Evolutionary conservation across 2,888 invertebrate genomes (phyloP).

Genomic region (Eupithecia subumbrata): DNA sequence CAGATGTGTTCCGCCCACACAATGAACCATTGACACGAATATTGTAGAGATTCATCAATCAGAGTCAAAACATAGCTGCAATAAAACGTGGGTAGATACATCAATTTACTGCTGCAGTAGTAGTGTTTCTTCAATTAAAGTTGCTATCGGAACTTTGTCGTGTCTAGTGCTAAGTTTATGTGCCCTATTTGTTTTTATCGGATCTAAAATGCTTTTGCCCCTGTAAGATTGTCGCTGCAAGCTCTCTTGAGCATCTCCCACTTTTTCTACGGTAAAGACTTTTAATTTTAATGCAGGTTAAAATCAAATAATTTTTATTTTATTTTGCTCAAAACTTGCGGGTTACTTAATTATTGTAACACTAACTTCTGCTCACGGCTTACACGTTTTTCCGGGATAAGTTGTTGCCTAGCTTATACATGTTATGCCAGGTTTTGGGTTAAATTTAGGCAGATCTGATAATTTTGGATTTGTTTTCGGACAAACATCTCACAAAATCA

Average conservation of each 20-base stretch:
- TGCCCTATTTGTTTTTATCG: background rate
- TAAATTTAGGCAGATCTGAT: background rate
- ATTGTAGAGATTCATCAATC: slow-evolving; percentile 10
- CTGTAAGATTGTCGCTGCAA: background rate
- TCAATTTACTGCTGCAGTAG: background rate
- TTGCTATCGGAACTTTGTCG: background rate
- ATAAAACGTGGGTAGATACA: slow-evolving; percentile 12
- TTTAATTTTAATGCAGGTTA: background rate
- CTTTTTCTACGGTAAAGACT: background rate
- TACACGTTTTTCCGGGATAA: background rate
- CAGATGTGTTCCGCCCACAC: slow-evolving; percentile 5
- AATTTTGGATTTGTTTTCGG: background rate
- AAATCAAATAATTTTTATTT: background rate
- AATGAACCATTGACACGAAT: slow-evolving; percentile 7
- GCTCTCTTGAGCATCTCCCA: background rate
- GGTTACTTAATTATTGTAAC: background rate
- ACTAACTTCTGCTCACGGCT: background rate
- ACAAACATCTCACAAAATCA: background rate
- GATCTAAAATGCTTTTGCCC: background rate
- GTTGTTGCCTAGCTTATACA: background rate
- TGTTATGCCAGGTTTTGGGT: background rate
- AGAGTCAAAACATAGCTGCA: slow-evolving; percentile 2
- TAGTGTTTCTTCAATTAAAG: slow-evolving; percentile 6
- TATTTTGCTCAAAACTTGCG: background rate
- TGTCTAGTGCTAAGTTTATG: background rate